Base-by-base conservation (phyloP, 2,888 invertebrate genomes). In the Anoncus sp. region DNA sequence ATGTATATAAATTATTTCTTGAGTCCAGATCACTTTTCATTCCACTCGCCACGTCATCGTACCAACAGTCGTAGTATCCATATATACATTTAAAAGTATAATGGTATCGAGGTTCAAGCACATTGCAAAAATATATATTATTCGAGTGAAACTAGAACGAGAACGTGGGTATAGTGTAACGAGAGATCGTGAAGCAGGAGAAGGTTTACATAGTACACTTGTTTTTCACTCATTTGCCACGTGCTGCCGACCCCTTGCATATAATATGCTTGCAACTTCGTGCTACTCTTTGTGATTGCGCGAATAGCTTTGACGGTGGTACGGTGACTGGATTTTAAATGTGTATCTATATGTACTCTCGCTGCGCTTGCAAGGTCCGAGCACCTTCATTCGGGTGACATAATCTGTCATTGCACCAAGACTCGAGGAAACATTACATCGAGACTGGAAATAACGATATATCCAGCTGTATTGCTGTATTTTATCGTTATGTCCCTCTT, bases 121-220 rank as follows among this genome's bases (percentile, higher is more conserved):
- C 67, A 75, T 75, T 79, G 79, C 79, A 67, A 79, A 79, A 79
- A 79, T 75, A 70, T 70, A 75, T 78, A 67, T 72, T 67, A 75
- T 79, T 79, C 71, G 72, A 75, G 75, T 75, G 71, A 79, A 79
- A 79, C 79, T 79, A 67, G 75, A 75, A 79, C 79, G 72, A 67
- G 79, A 79, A 72, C 79, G 79, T 79, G 75, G 79, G 79, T 75
- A 71, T 49, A 59, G 69, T 72, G 67, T 75, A 79, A 69, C 72
- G 74, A 71, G 74, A 75, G 79, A 72, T 66, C 62, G 20, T 59
- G 40, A 76, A 51, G 47, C 24, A 40, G 67, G 62, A 75, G 75
- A 69, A 79, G 75, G 79, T 78, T 78, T 78, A 75, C 78, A 75
- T 72, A 79, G 79, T 72, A 75, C 72, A 75, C 75, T 79, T 75